Percentiles rank a stretch among this genome's conserved stretches.
phyloP scores from a whole-genome alignment of 2,888 invertebrate species.

The Chalcosyrphus nemorum region DNA sequence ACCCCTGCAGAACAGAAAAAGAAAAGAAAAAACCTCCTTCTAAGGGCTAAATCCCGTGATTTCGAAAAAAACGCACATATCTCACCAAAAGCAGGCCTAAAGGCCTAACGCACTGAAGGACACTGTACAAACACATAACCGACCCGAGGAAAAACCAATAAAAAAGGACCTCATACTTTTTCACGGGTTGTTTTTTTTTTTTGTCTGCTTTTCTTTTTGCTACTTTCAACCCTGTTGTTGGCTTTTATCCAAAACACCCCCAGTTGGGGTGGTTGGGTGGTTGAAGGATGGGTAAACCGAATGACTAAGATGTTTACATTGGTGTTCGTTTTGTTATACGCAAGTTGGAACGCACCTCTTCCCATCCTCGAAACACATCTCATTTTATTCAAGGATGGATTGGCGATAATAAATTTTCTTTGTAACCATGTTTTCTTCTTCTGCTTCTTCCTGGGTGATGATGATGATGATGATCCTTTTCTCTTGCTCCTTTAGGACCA shows the following conservation, averaged over 20 bases:
- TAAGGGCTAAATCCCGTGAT: constrained; percentile 33
- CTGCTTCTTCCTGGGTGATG: constrained; percentile 8
- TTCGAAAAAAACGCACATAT: constrained; percentile 35
- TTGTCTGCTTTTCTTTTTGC: not conserved
- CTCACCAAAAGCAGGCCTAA: constrained; percentile 16
- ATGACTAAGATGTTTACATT: constrained; percentile 72
- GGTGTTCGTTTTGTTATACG: constrained; percentile 61
- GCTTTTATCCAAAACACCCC: constrained; percentile 50
- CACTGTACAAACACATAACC: constrained; percentile 1
- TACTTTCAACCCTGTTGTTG: constrained; percentile 23
- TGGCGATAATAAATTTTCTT: constrained; percentile 71
- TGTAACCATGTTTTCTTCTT: constrained; percentile 51
- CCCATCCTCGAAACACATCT: constrained; percentile 19
- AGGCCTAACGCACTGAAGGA: constrained; percentile 32
- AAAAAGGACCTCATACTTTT: constrained; percentile 20
- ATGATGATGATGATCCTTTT: constrained; percentile 55
- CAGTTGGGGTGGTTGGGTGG: constrained; percentile 5
- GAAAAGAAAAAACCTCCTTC: constrained; percentile 15
- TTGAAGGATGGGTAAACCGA: constrained; percentile 46
- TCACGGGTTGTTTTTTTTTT: constrained; percentile 4
- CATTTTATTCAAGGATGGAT: constrained; percentile 61
- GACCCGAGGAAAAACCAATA: constrained; percentile 33
- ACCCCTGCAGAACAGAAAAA: not conserved
- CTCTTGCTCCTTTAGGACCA: not conserved
- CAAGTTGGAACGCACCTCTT: too few species aligned